These are phyloP conservation scores for Odontesthes bonariensis DNA, from an alignment of 2,113 vertebrate species.

Conservation along the genomic window DNA sequence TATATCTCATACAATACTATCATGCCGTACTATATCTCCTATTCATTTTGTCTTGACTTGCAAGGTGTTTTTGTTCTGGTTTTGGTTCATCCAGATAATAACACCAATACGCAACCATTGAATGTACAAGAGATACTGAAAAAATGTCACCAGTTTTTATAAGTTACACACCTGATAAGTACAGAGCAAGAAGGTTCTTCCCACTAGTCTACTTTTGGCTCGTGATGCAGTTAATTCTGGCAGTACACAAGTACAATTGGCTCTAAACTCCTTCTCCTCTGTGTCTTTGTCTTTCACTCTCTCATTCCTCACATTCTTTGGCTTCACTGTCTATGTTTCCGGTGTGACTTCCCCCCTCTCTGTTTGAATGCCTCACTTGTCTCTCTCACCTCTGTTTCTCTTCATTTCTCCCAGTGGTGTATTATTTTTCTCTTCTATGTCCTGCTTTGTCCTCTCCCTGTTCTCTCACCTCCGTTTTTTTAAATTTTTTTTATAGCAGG, in stretches of 20 bases:
- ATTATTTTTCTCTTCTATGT: conserved; percentile 56
- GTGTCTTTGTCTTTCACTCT: conserved; percentile 49
- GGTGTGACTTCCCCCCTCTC: conserved; percentile 46
- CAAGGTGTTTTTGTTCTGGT: too few relatives aligned
- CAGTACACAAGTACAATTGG: conserved; percentile 25
- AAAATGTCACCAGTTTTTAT: conserved; percentile 32
- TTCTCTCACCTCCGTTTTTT: conserved; percentile 15
- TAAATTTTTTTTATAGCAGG: not conserved
- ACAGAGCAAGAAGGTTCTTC: conserved; percentile 43
- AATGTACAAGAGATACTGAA: conserved; percentile 31
- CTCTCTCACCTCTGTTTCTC: conserved; percentile 57
- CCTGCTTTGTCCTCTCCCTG: conserved; percentile 26
- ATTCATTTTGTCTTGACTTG: not conserved
- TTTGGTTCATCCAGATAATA: conserved; percentile 4
- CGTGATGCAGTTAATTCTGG: conserved; percentile 56
- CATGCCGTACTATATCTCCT: too few relatives aligned
- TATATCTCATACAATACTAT: too few relatives aligned
- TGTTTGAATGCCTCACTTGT: conserved; percentile 60
- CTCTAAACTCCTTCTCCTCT: conserved; percentile 40
- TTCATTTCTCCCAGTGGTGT: conserved; percentile 36
- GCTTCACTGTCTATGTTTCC: conserved; percentile 56
- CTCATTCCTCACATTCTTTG: conserved; percentile 68
- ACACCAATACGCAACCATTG: conserved; percentile 6
- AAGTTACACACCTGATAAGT: conserved; percentile 36
- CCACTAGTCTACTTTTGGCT: conserved; percentile 48